Percentiles rank a stretch among this genome's conserved stretches.
phyloP scores from a whole-genome alignment of 2,797 vertebrate species.

The Cichlasoma orientale region DNA sequence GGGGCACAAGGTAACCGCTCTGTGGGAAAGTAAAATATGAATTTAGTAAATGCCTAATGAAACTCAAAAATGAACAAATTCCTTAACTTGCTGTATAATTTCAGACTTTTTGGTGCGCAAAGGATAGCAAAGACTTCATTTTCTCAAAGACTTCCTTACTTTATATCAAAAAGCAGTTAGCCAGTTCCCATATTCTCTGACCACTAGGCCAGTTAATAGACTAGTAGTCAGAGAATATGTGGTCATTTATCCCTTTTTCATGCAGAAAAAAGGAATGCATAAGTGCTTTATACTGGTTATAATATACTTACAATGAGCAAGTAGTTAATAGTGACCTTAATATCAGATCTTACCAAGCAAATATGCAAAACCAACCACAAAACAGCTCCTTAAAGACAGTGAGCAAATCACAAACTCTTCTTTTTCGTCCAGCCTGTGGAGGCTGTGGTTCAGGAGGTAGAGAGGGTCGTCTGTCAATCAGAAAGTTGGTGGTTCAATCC shows the following conservation, averaged over 20 bases:
- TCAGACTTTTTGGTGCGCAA: neutral
- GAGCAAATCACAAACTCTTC: slow-evolving; percentile 55
- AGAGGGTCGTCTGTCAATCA: neutral
- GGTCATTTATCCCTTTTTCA: neutral
- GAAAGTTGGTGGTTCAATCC: neutral
- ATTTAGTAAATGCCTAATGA: neutral
- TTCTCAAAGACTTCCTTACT: neutral
- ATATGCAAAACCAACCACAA: slow-evolving; percentile 43
- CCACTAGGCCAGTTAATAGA: neutral
- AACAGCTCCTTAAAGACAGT: slow-evolving; percentile 28
- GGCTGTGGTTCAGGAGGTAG: neutral
- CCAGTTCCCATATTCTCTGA: too few species aligned
- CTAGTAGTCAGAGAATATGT: neutral
- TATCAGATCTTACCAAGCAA: slow-evolving; percentile 34
- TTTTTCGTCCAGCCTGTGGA: neutral
- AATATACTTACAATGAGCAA: neutral
- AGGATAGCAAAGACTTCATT: too few species aligned
- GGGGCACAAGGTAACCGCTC: fast-evolving
- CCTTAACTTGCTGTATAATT: neutral
- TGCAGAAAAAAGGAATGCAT: fast-evolving
- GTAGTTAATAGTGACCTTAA: neutral
- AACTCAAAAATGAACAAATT: too few species aligned
- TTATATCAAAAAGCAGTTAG: neutral
- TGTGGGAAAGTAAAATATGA: neutral
- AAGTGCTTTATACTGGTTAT: neutral